phyloP scores from a whole-genome alignment of 2,113 vertebrate genomes.

The Phyllopteryx taeniolatus region DNA sequence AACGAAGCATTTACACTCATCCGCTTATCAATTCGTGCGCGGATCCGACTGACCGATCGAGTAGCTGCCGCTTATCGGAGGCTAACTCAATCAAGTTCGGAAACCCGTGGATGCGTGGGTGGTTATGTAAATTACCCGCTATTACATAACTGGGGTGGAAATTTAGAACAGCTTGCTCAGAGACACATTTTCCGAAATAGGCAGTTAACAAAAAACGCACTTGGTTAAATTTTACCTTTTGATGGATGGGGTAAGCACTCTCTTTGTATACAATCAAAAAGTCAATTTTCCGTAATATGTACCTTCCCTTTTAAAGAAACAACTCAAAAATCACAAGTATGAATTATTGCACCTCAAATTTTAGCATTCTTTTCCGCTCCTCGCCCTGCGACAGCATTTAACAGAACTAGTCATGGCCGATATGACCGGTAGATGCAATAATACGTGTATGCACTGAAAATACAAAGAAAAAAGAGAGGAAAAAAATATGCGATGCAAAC shows the following conservation, averaged over 20 bases:
- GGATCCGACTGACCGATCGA: neutral
- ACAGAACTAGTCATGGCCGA: constrained; percentile 66
- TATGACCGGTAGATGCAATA: constrained; percentile 78
- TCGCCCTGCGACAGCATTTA: constrained; percentile 59
- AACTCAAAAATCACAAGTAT: constrained; percentile 19
- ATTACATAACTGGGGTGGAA: no score
- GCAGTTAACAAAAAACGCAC: no score
- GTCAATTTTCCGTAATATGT: constrained; percentile 27
- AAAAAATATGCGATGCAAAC: constrained; percentile 54
- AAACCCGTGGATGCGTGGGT: no score
- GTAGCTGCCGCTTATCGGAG: no score
- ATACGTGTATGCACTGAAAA: constrained; percentile 77
- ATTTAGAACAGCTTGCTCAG: no score
- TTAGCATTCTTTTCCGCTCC: constrained; percentile 56
- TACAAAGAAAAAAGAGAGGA: constrained; percentile 59
- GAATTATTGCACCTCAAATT: constrained; percentile 41
- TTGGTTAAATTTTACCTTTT: no score
- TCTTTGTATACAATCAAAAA: constrained; percentile 23
- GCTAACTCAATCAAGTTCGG: no score
- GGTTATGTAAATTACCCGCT: no score
- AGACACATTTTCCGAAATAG: no score
- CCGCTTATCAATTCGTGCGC: neutral
- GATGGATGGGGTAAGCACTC: no score
- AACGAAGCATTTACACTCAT: no score
- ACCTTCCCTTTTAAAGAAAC: constrained; percentile 15